Evolutionary conservation across 1,140 invertebrate species (phyloP).

Genomic region (Octopus bimaculoides): DNA sequence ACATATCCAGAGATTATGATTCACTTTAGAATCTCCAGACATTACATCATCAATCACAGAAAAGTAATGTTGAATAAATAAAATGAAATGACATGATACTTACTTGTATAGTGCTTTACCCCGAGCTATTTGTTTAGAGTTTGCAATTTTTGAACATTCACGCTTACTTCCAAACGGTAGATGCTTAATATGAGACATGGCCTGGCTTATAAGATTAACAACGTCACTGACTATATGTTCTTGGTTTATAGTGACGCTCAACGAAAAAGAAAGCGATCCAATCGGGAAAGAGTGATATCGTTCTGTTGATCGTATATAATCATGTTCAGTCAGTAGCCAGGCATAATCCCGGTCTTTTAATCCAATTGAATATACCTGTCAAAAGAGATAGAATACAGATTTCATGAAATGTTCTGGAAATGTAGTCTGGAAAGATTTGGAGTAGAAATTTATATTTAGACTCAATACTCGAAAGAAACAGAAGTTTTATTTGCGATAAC

Average conservation of each 20-base stretch:
- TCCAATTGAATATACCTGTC: background rate
- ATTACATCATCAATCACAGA: too few relatives aligned
- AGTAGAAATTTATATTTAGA: too few relatives aligned
- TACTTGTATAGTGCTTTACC: constrained; percentile 3
- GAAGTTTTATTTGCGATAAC: too few relatives aligned
- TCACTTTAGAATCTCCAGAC: too few relatives aligned
- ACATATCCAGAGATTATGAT: too few relatives aligned
- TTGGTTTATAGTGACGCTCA: constrained; percentile 10
- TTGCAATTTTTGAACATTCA: background rate
- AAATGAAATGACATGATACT: background rate
- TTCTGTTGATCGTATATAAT: background rate
- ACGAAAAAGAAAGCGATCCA: background rate
- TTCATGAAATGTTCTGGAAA: too few relatives aligned
- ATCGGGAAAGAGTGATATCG: background rate
- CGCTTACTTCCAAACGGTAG: background rate
- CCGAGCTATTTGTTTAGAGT: background rate
- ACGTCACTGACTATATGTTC: constrained; percentile 1
- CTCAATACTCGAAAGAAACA: too few relatives aligned
- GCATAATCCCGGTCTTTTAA: constrained; percentile 11
- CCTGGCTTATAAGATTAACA: background rate
- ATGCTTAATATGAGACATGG: background rate
- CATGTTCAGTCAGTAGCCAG: constrained; percentile 9
- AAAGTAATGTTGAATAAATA: background rate
- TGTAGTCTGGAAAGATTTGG: too few relatives aligned
- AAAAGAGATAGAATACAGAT: background rate